Base-by-base conservation (phyloP, 2,797 vertebrate genomes). In the Hippocampus kuda region DNA sequence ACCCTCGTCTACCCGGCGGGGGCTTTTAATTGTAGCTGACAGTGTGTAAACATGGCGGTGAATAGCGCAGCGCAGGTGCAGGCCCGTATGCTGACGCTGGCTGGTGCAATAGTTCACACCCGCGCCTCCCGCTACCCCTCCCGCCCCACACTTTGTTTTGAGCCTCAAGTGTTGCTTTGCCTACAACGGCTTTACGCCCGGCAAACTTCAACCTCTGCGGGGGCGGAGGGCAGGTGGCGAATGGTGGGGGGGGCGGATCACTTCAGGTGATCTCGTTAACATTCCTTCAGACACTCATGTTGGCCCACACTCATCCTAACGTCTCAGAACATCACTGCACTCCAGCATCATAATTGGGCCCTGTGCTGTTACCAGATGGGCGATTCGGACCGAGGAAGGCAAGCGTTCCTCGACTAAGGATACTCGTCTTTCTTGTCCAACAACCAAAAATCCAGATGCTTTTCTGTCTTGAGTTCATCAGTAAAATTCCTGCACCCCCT, bases 1-100 rank as follows among this genome's bases (percentile, higher is more conserved):
- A 87, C 65, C 66, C 30, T 85, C 57, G 85, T 81, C 87, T 85
- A 10, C 30, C 57, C 57, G 2, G 83, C 85, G 77, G 82, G 83
- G 94, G 93, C 93, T 91, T 92, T 93, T 95, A 95, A 97, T 96
- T 96, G 94, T 87, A 86, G 91, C 92, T 96, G 95, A 97, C 97
- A 98, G 93, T 93, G 93, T 96, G 94, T 97, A 97, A 98, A 96
- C 94, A 98, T 87, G 87, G 90, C 88, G 77, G 90, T 95, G 95
- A 98, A 99, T 95, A 93, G 94, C 60, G 88, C 87, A 75, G 86
- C 75, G 94, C 97, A 99, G 96, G 97, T 99, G 97, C 92, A 90
- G 91, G 93, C 92, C 84, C 86, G 87, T 77, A 91, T 90, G 87
- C 88, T 34, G 59, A 83, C 89, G 89, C 90, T 84, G 59, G 26